Base-by-base conservation (phyloP, 2,888 invertebrate species). In the Alentia gelatinosa region DNA sequence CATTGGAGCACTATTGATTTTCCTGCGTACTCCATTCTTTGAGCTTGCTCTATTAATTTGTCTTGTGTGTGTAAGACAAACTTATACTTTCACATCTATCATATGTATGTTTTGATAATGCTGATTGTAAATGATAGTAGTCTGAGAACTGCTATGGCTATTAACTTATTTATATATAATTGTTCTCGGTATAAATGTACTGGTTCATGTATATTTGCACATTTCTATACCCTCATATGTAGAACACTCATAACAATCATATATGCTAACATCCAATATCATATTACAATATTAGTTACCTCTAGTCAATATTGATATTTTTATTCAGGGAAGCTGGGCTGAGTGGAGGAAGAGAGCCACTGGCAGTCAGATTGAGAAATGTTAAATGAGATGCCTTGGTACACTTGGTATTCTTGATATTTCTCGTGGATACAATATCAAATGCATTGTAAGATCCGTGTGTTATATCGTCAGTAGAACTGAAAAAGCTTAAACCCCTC, bases 311-410 rank as follows among this genome's bases (percentile, higher is more conserved):
- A 47, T 47, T 15, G 56, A 19, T 63, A 7, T 42, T 35, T 35
- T 42, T 26, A 92, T 93, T 68, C 90, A 94, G 94, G 94, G 94
- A 35, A 93, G 94, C 26, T 94, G 93, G 89, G 92, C 91, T 33
- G 94, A 94, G 75, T 94, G 93, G 93, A 91, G 90, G 23, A 92
- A 92, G 33, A 91, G 90, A 79, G 90, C 90, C 19, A 5, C 83
- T 37, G 83, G 19, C 35, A 12, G 9, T 1, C 83, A 83, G 83
- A 83, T 83, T 37, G 35, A 83, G 37, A 83, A 83, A n/a, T 37
- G 19, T 15, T 83, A 39, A 37, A 83, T n/a, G n/a, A n/a, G n/a
- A n/a, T n/a, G n/a, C n/a, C n/a, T n/a, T n/a, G n/a, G n/a, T n/a
- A n/a, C n/a, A n/a, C n/a, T n/a, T n/a, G n/a, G n/a, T n/a, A n/a